These are phyloP conservation scores for Rhadina sibilatrix DNA, from an alignment of 2,113 vertebrate genomes.

Conservation along the genomic window DNA sequence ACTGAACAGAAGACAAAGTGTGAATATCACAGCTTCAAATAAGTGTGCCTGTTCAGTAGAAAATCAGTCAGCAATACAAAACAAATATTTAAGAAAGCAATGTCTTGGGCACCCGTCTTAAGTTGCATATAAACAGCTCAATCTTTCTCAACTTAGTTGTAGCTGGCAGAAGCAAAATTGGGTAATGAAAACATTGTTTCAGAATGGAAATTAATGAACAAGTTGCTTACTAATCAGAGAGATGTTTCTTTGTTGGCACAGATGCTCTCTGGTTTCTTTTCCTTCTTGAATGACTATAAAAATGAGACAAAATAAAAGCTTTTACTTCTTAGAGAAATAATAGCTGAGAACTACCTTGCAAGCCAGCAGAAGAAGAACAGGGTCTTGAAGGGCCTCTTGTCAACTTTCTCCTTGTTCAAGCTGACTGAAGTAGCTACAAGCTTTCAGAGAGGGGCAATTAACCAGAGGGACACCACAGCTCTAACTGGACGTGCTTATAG, in stretches of 20 bases:
- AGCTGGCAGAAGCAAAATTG: not conserved
- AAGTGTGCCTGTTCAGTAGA: not conserved
- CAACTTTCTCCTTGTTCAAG: not conserved
- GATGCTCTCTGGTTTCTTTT: not conserved
- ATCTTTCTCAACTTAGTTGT: constrained; percentile 35
- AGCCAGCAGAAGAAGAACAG: not conserved
- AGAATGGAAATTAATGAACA: not conserved
- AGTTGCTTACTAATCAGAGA: not conserved
- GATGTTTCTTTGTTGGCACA: not conserved
- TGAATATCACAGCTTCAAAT: not conserved
- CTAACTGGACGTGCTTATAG: not conserved
- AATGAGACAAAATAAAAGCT: not conserved
- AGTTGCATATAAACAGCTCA: constrained; percentile 19
- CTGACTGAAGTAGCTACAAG: not conserved
- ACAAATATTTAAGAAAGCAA: not conserved
- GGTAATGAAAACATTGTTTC: not conserved
- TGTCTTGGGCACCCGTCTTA: constrained; percentile 4
- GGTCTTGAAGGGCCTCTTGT: not conserved
- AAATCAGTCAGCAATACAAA: not conserved
- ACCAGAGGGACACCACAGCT: not conserved
- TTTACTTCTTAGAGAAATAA: not conserved
- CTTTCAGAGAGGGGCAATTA: not conserved
- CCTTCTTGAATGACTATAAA: not conserved
- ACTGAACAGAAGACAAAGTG: not conserved
- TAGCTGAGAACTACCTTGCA: not conserved